Evolutionary conservation across 2,797 vertebrate genomes (phyloP).

Genomic region (Merluccius polli): DNA sequence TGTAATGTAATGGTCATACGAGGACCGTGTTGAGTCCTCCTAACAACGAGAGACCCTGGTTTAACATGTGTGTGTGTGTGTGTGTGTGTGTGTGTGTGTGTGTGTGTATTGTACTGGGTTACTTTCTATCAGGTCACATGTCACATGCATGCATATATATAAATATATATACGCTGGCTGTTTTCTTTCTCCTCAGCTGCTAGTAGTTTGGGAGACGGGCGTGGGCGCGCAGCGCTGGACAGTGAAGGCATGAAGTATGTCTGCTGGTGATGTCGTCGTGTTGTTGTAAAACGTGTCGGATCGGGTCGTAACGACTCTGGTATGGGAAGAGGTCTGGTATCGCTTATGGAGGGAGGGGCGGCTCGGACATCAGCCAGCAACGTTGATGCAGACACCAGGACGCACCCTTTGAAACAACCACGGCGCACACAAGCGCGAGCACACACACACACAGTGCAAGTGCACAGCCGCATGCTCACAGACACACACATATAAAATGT

Average conservation of each 20-base stretch:
- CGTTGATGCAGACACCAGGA: constrained; percentile 49
- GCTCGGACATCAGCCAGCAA: constrained; percentile 42
- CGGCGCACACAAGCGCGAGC: background rate
- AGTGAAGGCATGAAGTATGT: background rate
- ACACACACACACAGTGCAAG: background rate
- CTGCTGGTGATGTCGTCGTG: constrained; percentile 11
- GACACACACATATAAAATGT: background rate
- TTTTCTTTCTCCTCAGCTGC: background rate
- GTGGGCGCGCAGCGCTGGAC: background rate
- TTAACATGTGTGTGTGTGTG: background rate
- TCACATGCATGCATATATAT: too few species aligned
- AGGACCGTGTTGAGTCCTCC: background rate
- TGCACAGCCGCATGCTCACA: background rate
- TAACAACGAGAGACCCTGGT: background rate
- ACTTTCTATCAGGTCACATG: background rate
- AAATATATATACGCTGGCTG: background rate
- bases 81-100: background rate
- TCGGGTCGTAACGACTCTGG: constrained; percentile 45
- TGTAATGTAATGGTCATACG: background rate
- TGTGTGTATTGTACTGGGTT: background rate
- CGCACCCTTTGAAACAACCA: constrained; percentile 52
- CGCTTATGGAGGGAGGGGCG: constrained; percentile 49
- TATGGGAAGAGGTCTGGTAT: constrained; percentile 51
- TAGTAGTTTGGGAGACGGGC: background rate
- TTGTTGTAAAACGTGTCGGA: constrained; percentile 30